A percentile compares a stretch with the other conserved stretches of the same genome.
phyloP scores from a whole-genome alignment of 2,797 vertebrate species.

The Eidolon dupreanum region DNA sequence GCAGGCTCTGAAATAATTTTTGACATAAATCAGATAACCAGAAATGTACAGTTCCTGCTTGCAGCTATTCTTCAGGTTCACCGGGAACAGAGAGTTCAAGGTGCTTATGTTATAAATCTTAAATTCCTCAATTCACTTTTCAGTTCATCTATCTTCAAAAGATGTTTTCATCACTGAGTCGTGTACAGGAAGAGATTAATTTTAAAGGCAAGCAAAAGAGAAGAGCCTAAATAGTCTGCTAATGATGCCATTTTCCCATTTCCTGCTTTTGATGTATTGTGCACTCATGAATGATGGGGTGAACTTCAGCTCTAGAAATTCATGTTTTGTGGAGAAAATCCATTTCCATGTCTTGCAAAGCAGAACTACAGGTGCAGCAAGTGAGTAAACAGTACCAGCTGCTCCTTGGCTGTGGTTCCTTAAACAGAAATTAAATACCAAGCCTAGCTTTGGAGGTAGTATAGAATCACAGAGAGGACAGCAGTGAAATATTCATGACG shows the following conservation, averaged over 20 bases:
- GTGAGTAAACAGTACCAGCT: slow-evolving; percentile 66
- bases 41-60: background rate
- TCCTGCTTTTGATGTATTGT: slow-evolving; percentile 76
- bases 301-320: slow-evolving; percentile 67
- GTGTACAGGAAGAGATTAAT: slow-evolving; percentile 83
- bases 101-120: slow-evolving; percentile 51
- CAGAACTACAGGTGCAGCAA: slow-evolving; percentile 70
- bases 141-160: slow-evolving; percentile 68
- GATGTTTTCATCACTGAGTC: slow-evolving; percentile 62
- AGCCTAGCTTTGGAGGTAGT: slow-evolving; percentile 1
- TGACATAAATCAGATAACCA: background rate
- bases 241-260: slow-evolving; percentile 74
- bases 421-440: slow-evolving; percentile 64
- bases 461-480: background rate
- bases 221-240: slow-evolving; percentile 73
- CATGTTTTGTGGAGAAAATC: slow-evolving; percentile 74
- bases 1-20: slow-evolving; percentile 19
- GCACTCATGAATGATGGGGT: slow-evolving; percentile 67
- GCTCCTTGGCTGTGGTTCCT: background rate
- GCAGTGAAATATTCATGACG: background rate
- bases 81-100: slow-evolving; percentile 30
- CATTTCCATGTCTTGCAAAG: slow-evolving; percentile 75
- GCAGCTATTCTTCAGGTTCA: slow-evolving; percentile 50
- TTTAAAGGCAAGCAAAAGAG: slow-evolving; percentile 79
- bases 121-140: slow-evolving; percentile 66